Evolutionary conservation across 92 coral and sea anemone genomes (phyloP), one percentile per base, ranked within the genome.

Genomic region (Phenganax marumi): DNA sequence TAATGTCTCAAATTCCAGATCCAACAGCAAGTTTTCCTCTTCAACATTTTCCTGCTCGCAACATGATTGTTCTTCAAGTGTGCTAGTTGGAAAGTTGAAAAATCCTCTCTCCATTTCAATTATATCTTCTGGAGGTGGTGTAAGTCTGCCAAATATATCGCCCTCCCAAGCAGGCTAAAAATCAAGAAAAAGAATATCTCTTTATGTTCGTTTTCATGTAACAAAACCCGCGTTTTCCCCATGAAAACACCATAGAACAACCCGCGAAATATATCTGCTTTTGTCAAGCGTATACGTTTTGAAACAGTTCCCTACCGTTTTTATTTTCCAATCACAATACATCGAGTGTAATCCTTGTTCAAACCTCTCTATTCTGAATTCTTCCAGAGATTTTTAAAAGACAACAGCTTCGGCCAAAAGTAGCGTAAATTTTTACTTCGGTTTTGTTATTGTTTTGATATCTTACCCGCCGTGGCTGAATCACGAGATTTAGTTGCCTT

Each of bases 391-490:
- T 81, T 72, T 81, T 56, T 23, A 68, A 82, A 79, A 53, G 84
- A 47, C 73, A 64, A 81, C 81, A 79, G 79, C 76, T 71, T 86
- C 89, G 82, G 84, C 78, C 83, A 75, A 88, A 84, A 86, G 21
- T 90, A 43, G 60, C 65, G 83, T 63, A 78, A 78, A 78, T 60
- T 25, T 61, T 78, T 78, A 12, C 33, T 82, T 92, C 83, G 80
- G 86, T 86, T 96, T 95, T 96, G 99, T 96, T 96, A 92, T 96
- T 96, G 99, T 96, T 96, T 92, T 92, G 87, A 91, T 87, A 89
- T 87, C 83, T 89, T 84, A 83, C 91, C 73, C 83, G 83, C 73
- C 58, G 81, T 85, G 60, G 76, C 81, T 79, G 86, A 85, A 91
- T 96, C 99, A 96, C 99, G 99, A 96, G 99, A 96, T 96, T 89